These are phyloP conservation scores for Drosophila limbata DNA, from an alignment of 2,888 invertebrate genomes.

Conservation along the genomic window DNA sequence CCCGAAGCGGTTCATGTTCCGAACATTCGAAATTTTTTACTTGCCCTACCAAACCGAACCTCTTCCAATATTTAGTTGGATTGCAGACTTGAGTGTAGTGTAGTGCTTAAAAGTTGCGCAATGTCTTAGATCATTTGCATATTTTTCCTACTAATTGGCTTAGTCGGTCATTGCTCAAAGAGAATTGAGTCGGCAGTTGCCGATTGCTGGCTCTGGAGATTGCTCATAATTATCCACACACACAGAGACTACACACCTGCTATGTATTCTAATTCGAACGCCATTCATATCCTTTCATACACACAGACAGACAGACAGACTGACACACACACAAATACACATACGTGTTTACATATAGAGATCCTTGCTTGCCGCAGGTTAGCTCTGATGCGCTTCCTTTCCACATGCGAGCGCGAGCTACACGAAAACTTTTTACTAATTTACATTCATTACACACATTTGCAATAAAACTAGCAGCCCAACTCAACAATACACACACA, in stretches of 20 bases:
- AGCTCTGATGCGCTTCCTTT: slow-evolving; percentile 61
- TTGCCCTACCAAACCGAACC: too few species aligned
- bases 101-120: slow-evolving; percentile 57
- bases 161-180: slow-evolving; percentile 69
- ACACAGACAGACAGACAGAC: slow-evolving; percentile 19
- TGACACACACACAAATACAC: slow-evolving; percentile 11
- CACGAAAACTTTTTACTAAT: slow-evolving; percentile 78
- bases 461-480: slow-evolving; percentile 78
- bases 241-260: slow-evolving; percentile 32
- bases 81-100: slow-evolving; percentile 17
- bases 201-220: slow-evolving; percentile 31
- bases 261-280: slow-evolving; percentile 68
- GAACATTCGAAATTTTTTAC: too few species aligned
- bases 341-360: slow-evolving; percentile 19
- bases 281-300: slow-evolving; percentile 60
- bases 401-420: slow-evolving; percentile 42
- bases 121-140: slow-evolving; percentile 64
- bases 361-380: slow-evolving; percentile 74
- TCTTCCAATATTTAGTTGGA: too few species aligned
- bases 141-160: slow-evolving; percentile 64
- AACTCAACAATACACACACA: slow-evolving; percentile 53
- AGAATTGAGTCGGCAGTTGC: slow-evolving; percentile 36
- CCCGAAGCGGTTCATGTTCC: too few species aligned
- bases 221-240: slow-evolving; percentile 69
- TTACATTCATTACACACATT: slow-evolving; percentile 83